These are phyloP conservation scores for Oreamnos americanus DNA, from an alignment of 2,113 vertebrate species.

Conservation along the genomic window DNA sequence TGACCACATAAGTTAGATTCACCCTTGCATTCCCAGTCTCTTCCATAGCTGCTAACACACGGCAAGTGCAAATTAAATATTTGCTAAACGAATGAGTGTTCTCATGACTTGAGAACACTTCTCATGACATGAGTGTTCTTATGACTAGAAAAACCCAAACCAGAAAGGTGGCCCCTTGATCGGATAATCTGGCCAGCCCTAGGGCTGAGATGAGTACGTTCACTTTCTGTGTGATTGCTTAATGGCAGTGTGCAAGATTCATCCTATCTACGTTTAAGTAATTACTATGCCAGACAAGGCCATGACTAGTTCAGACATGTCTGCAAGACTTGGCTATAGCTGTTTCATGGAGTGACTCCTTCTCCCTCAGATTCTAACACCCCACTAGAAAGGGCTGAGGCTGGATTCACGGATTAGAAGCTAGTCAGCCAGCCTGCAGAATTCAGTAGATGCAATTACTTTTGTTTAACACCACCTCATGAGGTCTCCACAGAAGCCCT, in stretches of 20 bases:
- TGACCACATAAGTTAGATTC: not conserved
- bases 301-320: not conserved
- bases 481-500: not conserved
- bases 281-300: not conserved
- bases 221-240: conserved; percentile 14
- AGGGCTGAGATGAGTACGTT: not conserved
- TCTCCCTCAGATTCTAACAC: not conserved
- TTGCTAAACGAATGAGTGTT: conserved; percentile 3
- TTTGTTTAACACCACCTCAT: conserved; percentile 26
- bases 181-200: conserved; percentile 14
- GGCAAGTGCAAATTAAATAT: conserved; percentile 22
- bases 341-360: not conserved
- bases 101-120: no score
- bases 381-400: not conserved
- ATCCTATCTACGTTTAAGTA: not conserved
- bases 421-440: conserved; percentile 10
- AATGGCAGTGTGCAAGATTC: not conserved
- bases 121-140: no score
- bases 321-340: not conserved
- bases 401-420: not conserved
- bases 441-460: conserved; percentile 27
- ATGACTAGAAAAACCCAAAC: conserved; percentile 32
- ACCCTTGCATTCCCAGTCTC: not conserved
- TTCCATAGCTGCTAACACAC: not conserved
- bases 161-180: conserved; percentile 39